Evolutionary conservation across 2,888 invertebrate genomes (phyloP).

Genomic region (Timema podura): DNA sequence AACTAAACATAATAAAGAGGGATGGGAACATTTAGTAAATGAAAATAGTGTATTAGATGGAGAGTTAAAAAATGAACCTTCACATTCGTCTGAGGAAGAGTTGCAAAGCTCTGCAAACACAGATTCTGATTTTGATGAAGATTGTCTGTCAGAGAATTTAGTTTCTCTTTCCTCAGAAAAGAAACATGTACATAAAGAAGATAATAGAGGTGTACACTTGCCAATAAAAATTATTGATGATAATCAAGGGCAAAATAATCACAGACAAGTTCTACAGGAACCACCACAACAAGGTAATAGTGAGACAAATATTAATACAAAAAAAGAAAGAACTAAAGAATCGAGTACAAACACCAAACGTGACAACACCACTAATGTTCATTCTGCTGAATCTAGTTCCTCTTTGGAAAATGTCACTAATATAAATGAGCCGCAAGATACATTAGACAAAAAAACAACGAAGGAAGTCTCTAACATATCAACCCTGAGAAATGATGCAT

Average conservation of each 20-base stretch:
- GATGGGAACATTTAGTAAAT: no score
- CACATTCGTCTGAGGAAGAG: slow-evolving; percentile 16
- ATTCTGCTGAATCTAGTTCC: no score
- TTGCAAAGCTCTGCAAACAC: slow-evolving; percentile 14
- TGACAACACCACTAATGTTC: no score
- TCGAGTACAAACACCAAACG: no score
- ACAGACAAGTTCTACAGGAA: background rate
- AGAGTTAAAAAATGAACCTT: no score
- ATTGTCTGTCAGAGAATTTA: slow-evolving; percentile 8
- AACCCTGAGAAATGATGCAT: no score
- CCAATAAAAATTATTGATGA: background rate
- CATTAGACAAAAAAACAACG: background rate
- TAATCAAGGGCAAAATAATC: background rate
- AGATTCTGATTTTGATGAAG: slow-evolving; percentile 18
- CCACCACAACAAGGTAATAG: no score
- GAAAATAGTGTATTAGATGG: no score
- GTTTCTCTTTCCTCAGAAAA: no score
- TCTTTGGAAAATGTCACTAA: slow-evolving; percentile 16
- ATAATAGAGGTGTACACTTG: background rate
- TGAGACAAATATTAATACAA: background rate
- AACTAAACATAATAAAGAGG: no score
- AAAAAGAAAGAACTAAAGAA: slow-evolving; percentile 15
- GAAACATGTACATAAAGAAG: background rate
- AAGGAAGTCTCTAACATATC: slow-evolving; percentile 15
- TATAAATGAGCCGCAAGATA: slow-evolving; percentile 14